Evolutionary conservation across 2,888 invertebrate species (phyloP), one percentile per base, ranked within the genome.

Genomic region (Acronicta alni): DNA sequence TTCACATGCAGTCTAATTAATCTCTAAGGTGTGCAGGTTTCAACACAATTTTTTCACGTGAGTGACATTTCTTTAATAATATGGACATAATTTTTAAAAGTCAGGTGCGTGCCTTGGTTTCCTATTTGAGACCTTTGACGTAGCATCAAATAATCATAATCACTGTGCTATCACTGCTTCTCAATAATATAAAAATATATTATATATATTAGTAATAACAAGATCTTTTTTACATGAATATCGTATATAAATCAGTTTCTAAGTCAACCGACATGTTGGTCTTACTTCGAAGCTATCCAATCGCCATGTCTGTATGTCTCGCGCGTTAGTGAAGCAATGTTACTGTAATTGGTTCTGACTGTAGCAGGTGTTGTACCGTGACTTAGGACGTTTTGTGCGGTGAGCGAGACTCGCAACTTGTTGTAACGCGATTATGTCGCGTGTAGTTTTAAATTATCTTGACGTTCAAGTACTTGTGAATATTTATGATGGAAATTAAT

Each of bases 361-460:
- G 86, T 83, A 88, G 85, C 92, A 92, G 92, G 92, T 93, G 92
- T 78, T 78, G 81, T 77, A 80, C 76, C 70, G 82, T 86, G 89
- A 89, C 86, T 88, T 86, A 88, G 85, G 81, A 73, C 71, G 79
- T 84, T 82, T 71, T 61, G 65, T 66, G 71, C 67, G 68, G 75
- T 69, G 70, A 75, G 58, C 72, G 47, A 23, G 61, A 63, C 61
- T 74, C 66, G 12, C 54, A 58, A 68, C 70, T 75, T 68, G 71
- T 62, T 60, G 69, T 75, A 67, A 70, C 60, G 45, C 54, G 49
- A 75, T 72, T 74, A 72, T 63, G 71, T 72, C 72, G 63, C 56
- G 66, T 52, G 65, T 72, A 76, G 61, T 74, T 76, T 74, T 69
- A 74, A 69, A 68, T 75, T 68, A 68, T 58, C 56, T 56, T 55